Evolutionary conservation across 2,797 vertebrate species (phyloP), one percentile per base, ranked within the genome.

Genomic region (Hypotaenidia philippensis): DNA sequence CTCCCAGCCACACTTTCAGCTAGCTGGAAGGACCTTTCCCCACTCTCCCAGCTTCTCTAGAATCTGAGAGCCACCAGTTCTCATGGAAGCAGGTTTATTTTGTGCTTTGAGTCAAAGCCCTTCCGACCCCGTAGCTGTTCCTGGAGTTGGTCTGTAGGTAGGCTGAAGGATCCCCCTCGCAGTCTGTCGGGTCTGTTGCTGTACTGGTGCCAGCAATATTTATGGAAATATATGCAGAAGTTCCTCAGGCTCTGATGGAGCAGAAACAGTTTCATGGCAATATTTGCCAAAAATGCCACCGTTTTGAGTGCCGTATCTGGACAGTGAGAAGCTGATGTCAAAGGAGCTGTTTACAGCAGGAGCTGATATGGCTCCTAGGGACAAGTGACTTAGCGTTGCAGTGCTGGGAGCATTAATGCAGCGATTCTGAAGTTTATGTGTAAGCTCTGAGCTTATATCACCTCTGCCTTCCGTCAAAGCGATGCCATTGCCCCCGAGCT

Each of bases 141-240:
- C 93, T 32, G 4, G 74, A 71, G 80, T 34, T 2, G 22, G 0
- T 40, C 76, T 7, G 69, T 47, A 53, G 87, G 94, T 25, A 55
- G 84, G 5, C 64, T 88, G 66, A 84, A 90, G 90, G 85, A 87
- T 96, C 85, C 75, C 89, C 83, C 92, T 75, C 14, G 13, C 90
- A 83, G 92, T 56, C 90, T 89, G 69, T 34, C 13, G 25, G 90
- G 44, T 87, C 87, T 83, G 4, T 1, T 50, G 82, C 91, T 90
- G 60, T 11, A 31, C 92, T 53, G 85, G 83, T 2, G 12, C 83
- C 80, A 32, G 57, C 2, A 72, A 86, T 74, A 88, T 94, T 93
- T 96, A 96, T 94, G 90, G 95, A 95, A 96, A 95, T 96, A 2
- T 32, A 93, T 93, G 96, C 96, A 93, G 25, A 81, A 91, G 69